A percentile compares a stretch with the other conserved stretches of the same genome.
Evolutionary conservation across 2,113 vertebrate species (phyloP).

Genomic region (Ophthalmotilapia sp.): DNA sequence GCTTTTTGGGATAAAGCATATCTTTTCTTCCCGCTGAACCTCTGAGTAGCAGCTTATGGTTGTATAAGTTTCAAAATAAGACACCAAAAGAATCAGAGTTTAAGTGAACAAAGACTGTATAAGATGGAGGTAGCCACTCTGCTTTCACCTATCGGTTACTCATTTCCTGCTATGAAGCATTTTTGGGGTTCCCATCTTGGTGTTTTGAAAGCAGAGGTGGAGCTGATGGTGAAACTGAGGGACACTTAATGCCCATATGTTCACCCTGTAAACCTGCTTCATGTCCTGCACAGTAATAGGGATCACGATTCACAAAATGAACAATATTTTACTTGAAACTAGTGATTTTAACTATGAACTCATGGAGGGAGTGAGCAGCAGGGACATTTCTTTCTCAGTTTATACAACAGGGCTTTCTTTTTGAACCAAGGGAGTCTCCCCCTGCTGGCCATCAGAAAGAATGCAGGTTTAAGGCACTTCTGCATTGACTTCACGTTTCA

Average conservation of each 20-base stretch:
- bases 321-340: neutral
- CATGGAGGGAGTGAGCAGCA: neutral
- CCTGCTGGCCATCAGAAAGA: neutral
- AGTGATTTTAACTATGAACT: neutral
- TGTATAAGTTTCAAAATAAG: neutral
- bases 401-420: neutral
- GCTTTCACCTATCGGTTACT: neutral
- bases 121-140: neutral
- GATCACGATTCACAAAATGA: neutral
- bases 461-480: neutral
- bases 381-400: neutral
- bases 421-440: neutral
- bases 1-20: fast-evolving
- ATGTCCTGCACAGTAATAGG: neutral
- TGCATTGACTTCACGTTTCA: neutral
- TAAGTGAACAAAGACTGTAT: neutral
- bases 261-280: neutral
- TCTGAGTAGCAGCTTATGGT: neutral
- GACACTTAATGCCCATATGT: neutral
- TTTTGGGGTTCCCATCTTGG: neutral
- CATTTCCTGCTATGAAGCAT: neutral
- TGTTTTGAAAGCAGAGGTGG: neutral
- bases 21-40: neutral
- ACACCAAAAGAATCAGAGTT: neutral
- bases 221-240: neutral